These are phyloP conservation scores for Dreissena rostriformis DNA, from an alignment of 1,140 invertebrate species.

Conservation along the genomic window DNA sequence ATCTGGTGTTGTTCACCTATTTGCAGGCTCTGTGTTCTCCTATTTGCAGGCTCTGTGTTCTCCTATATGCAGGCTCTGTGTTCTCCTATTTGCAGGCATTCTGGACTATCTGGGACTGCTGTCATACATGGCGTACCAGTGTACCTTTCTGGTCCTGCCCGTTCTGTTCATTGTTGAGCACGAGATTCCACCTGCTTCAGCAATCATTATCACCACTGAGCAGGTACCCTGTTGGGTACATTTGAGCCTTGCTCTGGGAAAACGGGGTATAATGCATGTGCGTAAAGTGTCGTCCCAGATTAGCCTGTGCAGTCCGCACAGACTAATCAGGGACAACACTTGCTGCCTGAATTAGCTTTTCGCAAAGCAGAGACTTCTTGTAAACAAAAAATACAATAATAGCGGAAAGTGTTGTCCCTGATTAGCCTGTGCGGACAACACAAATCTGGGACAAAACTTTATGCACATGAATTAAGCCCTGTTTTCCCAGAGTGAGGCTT, in stretches of 20 bases:
- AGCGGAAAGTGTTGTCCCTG: too few species aligned
- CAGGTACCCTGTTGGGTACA: constrained; percentile 68
- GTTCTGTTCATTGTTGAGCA: constrained; percentile 81
- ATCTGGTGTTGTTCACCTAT: too few species aligned
- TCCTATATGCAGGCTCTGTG: too few species aligned
- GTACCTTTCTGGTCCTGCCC: constrained; percentile 83
- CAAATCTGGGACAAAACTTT: too few species aligned
- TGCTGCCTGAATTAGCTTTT: too few species aligned
- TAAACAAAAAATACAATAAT: too few species aligned
- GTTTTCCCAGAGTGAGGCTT: too few species aligned
- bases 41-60: too few species aligned
- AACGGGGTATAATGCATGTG: neutral
- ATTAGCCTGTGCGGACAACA: too few species aligned
- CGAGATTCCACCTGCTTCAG: constrained; percentile 84
- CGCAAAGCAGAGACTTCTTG: too few species aligned
- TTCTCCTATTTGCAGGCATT: constrained; percentile 64
- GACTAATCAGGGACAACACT: neutral
- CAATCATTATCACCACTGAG: constrained; percentile 80
- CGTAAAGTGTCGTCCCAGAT: neutral
- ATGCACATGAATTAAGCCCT: too few species aligned
- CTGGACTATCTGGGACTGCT: constrained; percentile 77
- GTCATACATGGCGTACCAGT: constrained; percentile 78
- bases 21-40: too few species aligned
- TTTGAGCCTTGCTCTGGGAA: neutral
- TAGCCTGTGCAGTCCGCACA: neutral